Evolutionary conservation across 1,140 invertebrate genomes (phyloP).

Genomic region (Drosophila quadrilineata): DNA sequence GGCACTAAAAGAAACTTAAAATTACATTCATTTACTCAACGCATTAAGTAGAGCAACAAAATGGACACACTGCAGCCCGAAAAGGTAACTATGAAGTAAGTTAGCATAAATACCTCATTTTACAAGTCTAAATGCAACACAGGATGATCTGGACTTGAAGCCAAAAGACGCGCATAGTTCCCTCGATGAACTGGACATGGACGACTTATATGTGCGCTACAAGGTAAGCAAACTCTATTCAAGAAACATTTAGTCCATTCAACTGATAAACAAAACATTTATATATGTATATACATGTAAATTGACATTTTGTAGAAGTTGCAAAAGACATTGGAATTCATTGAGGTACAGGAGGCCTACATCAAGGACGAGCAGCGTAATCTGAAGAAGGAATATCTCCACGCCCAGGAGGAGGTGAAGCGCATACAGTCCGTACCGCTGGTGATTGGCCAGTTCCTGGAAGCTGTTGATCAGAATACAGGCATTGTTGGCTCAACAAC

Average conservation of each 20-base stretch:
- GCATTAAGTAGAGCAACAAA: slow-evolving; percentile 61
- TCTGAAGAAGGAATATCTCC: slow-evolving; percentile 97
- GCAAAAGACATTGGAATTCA: slow-evolving; percentile 96
- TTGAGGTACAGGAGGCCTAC: slow-evolving; percentile 98
- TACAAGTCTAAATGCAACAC: background rate
- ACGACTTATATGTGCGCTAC: slow-evolving; percentile 96
- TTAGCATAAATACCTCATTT: background rate
- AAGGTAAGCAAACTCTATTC: slow-evolving; percentile 88
- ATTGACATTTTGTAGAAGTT: slow-evolving; percentile 88
- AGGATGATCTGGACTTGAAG: slow-evolving; percentile 86
- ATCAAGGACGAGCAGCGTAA: slow-evolving; percentile 99
- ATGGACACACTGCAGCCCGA: slow-evolving; percentile 87
- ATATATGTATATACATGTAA: too few species aligned
- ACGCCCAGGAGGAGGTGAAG: slow-evolving; percentile 99
- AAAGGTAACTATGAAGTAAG: slow-evolving; percentile 83
- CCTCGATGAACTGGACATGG: slow-evolving; percentile 90
- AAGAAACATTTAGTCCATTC: too few species aligned
- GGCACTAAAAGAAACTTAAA: slow-evolving; percentile 36
- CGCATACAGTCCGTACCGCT: slow-evolving; percentile 98
- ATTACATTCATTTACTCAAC: slow-evolving; percentile 16
- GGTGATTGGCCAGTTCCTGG: slow-evolving; percentile 98
- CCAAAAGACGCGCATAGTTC: slow-evolving; percentile 83
- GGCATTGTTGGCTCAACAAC: slow-evolving; percentile 92
- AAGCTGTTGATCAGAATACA: slow-evolving; percentile 98
- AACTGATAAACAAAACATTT: too few species aligned